Conservation (phyloP, 2,113 vertebrate species). For the Mus pahari region DNA sequence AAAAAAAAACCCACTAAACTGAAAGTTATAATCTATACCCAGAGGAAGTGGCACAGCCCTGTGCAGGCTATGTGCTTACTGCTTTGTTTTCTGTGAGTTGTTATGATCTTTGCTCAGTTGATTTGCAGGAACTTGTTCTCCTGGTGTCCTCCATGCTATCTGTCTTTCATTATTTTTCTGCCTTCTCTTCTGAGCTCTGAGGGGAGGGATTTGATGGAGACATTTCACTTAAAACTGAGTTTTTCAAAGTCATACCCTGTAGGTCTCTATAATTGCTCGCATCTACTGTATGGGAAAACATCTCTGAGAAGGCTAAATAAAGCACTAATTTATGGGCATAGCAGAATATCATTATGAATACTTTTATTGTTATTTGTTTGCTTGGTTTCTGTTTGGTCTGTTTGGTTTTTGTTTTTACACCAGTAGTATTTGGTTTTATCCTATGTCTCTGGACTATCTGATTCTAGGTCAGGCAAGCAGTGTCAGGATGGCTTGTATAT, state of each 20-base stretch:
- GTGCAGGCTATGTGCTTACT: not conserved
- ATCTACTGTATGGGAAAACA: not conserved
- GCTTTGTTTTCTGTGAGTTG: not conserved
- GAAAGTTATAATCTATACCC: not conserved
- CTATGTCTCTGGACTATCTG: not conserved
- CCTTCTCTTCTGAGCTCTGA: not conserved
- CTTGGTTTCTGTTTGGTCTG: too few species aligned
- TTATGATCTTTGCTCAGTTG: not conserved
- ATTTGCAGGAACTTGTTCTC: not conserved
- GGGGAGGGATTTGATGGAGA: not conserved
- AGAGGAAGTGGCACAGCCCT: not conserved
- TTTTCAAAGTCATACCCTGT: not conserved
- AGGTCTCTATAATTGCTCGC: not conserved
- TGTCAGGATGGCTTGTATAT: not conserved
- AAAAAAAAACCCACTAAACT: not conserved
- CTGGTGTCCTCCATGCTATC: not conserved
- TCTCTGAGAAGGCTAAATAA: not conserved
- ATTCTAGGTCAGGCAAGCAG: not conserved
- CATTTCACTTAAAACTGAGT: not conserved
- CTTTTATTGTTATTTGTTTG: not conserved
- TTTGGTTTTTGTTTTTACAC: not conserved
- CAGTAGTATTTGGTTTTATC: not conserved
- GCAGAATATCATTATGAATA: not conserved
- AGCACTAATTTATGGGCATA: not conserved
- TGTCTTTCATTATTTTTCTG: not conserved